Conservation (phyloP, 2,113 vertebrate species). For the Prunella himalayana region DNA sequence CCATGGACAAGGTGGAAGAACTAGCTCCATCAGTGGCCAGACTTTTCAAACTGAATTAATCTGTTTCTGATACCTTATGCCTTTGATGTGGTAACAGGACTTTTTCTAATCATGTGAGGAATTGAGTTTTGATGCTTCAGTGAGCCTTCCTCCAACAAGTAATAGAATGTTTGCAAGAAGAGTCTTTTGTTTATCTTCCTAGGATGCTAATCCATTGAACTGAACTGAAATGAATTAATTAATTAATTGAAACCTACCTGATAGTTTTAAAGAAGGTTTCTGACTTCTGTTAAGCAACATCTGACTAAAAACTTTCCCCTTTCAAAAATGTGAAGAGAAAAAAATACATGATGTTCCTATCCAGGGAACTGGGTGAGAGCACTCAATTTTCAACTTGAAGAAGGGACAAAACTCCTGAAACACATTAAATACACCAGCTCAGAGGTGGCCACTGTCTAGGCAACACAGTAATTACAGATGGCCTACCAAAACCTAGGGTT, state of each 20-base stretch:
- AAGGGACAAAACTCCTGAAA: not conserved
- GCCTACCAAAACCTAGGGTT: not conserved
- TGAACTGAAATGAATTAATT: not conserved
- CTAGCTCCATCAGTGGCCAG: not conserved
- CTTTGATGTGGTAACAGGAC: not conserved
- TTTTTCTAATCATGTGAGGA: not conserved
- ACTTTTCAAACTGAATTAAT: not conserved
- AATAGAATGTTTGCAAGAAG: not conserved
- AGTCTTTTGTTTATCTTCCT: not conserved
- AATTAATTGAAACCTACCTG: not conserved
- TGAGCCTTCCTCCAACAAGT: not conserved
- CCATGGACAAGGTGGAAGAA: not conserved
- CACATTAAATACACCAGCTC: not conserved
- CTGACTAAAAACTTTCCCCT: not conserved
- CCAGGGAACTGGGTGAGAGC: not conserved
- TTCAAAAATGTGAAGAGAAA: not conserved
- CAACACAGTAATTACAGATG: not conserved
- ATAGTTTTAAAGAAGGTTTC: not conserved
- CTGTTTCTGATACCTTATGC: not conserved
- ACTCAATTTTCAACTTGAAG: not conserved
- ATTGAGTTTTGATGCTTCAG: not conserved
- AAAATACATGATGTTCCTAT: not conserved
- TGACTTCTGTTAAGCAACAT: not conserved
- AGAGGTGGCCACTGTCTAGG: not conserved
- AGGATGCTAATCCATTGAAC: not conserved